phyloP scores from a whole-genome alignment of 53 echinoderm and acorn worm genomes.

The Luidia sarsii region DNA sequence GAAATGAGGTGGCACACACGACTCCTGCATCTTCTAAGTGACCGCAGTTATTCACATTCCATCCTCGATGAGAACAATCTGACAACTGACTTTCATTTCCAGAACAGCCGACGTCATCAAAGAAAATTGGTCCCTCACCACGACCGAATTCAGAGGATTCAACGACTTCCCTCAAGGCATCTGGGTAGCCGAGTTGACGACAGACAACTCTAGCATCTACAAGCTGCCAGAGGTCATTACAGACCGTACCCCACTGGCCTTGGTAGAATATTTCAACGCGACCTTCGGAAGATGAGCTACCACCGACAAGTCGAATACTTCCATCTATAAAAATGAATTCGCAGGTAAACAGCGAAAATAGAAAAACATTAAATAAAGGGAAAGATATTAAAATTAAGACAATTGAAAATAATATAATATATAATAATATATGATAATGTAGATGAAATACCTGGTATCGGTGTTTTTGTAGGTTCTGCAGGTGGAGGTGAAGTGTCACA shows the following conservation, averaged over 20 bases:
- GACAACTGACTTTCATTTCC: background rate
- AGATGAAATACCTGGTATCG: too few relatives aligned
- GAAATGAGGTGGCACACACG: background rate
- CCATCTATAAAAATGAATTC: background rate
- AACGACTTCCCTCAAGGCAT: background rate
- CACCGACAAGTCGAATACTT: slow-evolving; percentile 1
- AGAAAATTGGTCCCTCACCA: slow-evolving; percentile 5
- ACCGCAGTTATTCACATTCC: background rate
- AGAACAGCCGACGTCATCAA: slow-evolving; percentile 5
- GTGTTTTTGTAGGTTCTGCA: too few relatives aligned
- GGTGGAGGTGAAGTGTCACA: background rate
- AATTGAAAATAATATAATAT: too few relatives aligned
- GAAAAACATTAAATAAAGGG: too few relatives aligned
- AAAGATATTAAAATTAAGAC: too few relatives aligned
- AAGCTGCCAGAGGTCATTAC: slow-evolving; percentile 21
- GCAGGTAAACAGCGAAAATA: too few relatives aligned
- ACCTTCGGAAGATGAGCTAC: background rate
- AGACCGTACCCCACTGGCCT: slow-evolving; percentile 34
- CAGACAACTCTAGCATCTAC: slow-evolving; percentile 42
- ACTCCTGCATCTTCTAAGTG: slow-evolving; percentile 39
- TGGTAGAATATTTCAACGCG: slow-evolving; percentile 36
- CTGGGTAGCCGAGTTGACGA: slow-evolving; percentile 21
- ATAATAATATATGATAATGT: too few relatives aligned
- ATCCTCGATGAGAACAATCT: slow-evolving; percentile 13
- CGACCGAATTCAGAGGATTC: background rate